Evolutionary conservation across 2,113 vertebrate species (phyloP).

Genomic region (Platysteira castanea): DNA sequence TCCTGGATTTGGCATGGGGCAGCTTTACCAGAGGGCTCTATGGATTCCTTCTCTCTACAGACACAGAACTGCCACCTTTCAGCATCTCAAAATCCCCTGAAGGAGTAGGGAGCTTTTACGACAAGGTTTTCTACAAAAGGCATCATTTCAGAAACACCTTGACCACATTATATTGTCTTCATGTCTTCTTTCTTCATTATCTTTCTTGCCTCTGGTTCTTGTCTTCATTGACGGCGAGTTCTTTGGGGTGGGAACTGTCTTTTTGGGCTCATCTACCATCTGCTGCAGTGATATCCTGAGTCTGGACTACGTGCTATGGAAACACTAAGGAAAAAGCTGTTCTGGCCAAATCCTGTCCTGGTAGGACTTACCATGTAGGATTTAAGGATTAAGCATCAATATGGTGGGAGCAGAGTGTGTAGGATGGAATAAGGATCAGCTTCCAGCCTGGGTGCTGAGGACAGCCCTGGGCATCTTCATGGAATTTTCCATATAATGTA

Average conservation of each 20-base stretch:
- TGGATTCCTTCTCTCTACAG: not conserved
- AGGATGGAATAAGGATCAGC: not conserved
- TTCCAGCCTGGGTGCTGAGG: not conserved
- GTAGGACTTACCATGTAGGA: not conserved
- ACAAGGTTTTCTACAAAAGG: not conserved
- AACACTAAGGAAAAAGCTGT: not conserved
- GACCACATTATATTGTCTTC: not conserved
- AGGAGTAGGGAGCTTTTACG: not conserved
- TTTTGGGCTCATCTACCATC: not conserved
- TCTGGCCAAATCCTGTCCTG: not conserved
- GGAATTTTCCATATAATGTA: not conserved
- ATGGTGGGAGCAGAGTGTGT: not conserved
- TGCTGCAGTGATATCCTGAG: not conserved
- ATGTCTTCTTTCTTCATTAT: not conserved
- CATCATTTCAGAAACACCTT: not conserved
- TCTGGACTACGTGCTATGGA: not conserved
- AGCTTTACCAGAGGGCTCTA: not conserved
- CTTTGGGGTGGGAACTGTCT: not conserved
- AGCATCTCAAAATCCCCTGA: not conserved
- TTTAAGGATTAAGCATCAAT: not conserved
- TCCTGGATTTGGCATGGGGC: not conserved
- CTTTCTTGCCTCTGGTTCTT: not conserved
- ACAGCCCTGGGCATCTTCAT: not conserved
- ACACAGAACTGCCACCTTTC: not conserved
- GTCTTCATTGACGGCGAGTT: fast-evolving